Percentiles rank a stretch among this genome's conserved stretches.
phyloP scores from a whole-genome alignment of 2,113 vertebrate species.

The Limnothrissa miodon region DNA sequence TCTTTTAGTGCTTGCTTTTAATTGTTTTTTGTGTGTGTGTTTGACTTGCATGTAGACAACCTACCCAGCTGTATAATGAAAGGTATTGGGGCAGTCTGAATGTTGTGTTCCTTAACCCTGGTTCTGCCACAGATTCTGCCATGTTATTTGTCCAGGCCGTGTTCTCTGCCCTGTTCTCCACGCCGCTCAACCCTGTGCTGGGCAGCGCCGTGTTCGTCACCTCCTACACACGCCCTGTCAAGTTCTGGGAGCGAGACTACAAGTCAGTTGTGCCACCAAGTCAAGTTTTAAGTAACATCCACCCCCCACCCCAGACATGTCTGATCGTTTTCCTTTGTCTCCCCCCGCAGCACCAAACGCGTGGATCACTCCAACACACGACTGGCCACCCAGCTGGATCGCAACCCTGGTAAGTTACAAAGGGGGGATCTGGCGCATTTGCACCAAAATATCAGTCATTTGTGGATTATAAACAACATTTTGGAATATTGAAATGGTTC shows the following conservation, averaged over 20 bases:
- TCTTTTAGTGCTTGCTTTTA: background rate
- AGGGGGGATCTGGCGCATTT: no score
- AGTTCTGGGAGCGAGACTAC: conserved; percentile 91
- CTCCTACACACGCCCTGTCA: conserved; percentile 85
- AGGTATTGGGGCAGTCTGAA: background rate
- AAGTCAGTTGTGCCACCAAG: conserved; percentile 71
- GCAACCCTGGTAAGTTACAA: conserved; percentile 83
- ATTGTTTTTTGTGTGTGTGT: no score
- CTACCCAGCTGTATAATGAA: no score
- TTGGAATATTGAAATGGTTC: no score
- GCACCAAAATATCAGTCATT: no score
- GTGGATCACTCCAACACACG: conserved; percentile 91
- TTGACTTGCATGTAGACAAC: no score
- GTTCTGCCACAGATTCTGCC: conserved; percentile 76
- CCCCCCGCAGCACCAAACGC: conserved; percentile 79
- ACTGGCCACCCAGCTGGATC: conserved; percentile 85
- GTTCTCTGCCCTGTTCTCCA: conserved; percentile 85
- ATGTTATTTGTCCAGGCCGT: conserved; percentile 87
- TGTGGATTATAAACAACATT: no score
- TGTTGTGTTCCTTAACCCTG: conserved; percentile 54
- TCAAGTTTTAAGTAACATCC: background rate
- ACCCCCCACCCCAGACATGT: background rate
- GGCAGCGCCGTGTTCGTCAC: conserved; percentile 89
- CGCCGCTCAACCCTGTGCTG: conserved; percentile 85
- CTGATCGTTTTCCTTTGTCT: background rate